These are phyloP conservation scores for Ectemnius continuus DNA, from an alignment of 2,888 invertebrate species.

Conservation along the genomic window DNA sequence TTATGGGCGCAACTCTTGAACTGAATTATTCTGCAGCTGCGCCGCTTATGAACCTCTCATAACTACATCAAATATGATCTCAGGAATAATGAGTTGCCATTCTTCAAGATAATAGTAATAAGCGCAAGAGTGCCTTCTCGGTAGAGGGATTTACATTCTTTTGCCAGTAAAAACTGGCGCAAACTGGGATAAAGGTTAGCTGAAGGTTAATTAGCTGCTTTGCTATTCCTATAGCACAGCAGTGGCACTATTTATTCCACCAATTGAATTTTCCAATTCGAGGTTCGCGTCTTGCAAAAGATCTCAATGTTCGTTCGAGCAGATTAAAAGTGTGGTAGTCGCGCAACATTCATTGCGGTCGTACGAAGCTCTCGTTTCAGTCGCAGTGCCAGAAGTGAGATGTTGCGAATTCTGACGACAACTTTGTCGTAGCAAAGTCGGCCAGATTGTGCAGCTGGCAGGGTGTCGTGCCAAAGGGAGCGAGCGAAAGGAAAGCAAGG, in stretches of 20 bases:
- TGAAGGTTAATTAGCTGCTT: neutral
- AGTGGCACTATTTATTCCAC: neutral
- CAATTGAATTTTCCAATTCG: too few relatives aligned
- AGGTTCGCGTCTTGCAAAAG: too few relatives aligned
- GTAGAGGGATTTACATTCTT: too few relatives aligned
- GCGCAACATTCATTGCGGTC: neutral
- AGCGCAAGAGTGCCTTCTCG: too few relatives aligned
- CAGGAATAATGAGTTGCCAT: too few relatives aligned
- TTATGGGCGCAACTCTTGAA: too few relatives aligned
- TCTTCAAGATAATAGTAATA: too few relatives aligned
- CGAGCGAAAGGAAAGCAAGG: slow-evolving; percentile 43
- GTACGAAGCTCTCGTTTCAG: slow-evolving; percentile 8
- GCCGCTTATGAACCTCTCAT: too few relatives aligned
- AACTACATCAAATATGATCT: neutral
- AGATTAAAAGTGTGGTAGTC: neutral
- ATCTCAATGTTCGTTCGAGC: neutral
- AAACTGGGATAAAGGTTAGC: too few relatives aligned
- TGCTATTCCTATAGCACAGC: slow-evolving; percentile 19
- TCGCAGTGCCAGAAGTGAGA: neutral
- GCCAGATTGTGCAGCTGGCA: slow-evolving; percentile 19
- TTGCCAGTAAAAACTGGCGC: too few relatives aligned
- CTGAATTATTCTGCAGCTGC: too few relatives aligned
- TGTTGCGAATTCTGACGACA: slow-evolving; percentile 15
- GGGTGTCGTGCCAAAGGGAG: slow-evolving; percentile 37
- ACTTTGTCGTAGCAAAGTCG: slow-evolving; percentile 4